Percentiles rank a stretch among this genome's conserved stretches.
Evolutionary conservation across 2,888 invertebrate genomes (phyloP).

Genomic region (Fragum sueziense): DNA sequence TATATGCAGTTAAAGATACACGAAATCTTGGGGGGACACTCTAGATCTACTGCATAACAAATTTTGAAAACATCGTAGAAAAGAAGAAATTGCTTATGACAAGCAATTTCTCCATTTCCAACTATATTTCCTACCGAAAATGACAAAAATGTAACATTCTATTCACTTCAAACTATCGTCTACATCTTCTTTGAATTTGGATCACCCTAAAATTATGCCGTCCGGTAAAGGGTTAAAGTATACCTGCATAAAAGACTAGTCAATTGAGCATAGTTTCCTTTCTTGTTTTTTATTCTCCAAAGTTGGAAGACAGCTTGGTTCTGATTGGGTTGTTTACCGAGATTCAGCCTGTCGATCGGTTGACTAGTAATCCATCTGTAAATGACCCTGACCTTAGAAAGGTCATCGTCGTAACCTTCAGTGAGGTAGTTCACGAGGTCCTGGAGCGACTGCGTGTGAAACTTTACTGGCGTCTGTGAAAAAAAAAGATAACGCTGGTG

Average conservation of each 20-base stretch:
- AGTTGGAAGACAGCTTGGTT: constrained; percentile 73
- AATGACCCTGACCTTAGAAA: constrained; percentile 69
- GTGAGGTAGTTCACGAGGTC: constrained; percentile 65
- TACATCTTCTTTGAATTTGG: too few relatives aligned
- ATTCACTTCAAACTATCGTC: too few relatives aligned
- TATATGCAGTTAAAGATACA: too few relatives aligned
- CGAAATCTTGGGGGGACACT: too few relatives aligned
- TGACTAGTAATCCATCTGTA: constrained; percentile 77
- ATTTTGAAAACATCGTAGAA: not conserved
- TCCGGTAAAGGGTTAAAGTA: not conserved
- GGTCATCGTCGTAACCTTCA: constrained; percentile 55
- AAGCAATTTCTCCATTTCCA: not conserved
- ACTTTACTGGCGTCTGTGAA: constrained; percentile 69
- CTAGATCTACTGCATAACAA: too few relatives aligned
- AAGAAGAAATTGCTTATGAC: not conserved
- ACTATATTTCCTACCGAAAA: not conserved
- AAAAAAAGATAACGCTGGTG: too few relatives aligned
- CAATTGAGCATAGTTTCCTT: constrained; percentile 78
- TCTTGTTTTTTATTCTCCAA: constrained; percentile 73
- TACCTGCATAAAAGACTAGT: constrained; percentile 74
- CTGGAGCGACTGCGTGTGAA: constrained; percentile 60
- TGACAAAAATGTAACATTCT: too few relatives aligned
- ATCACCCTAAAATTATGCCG: too few relatives aligned
- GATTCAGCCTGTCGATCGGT: constrained; percentile 64
- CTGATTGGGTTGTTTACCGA: constrained; percentile 68